Evolutionary conservation across 2,113 vertebrate species (phyloP), one percentile per base, ranked within the genome.

Genomic region (Trachemys scripta): DNA sequence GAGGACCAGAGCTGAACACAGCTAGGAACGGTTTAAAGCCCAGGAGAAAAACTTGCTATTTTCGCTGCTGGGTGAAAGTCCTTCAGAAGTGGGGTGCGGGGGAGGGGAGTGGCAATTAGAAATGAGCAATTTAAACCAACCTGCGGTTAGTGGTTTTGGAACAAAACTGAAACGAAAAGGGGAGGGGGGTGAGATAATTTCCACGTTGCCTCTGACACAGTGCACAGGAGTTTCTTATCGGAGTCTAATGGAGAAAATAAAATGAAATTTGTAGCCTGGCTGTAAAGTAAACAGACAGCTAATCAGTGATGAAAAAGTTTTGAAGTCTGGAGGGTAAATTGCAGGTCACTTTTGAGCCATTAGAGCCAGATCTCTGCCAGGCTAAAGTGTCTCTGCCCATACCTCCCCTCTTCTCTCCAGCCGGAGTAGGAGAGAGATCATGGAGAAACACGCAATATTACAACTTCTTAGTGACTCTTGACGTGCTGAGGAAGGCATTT

Each of bases 281-380:
- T 95, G 82, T 94, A 94, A 92, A 94, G 86, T 85, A 93, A 94
- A 96, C 83, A 93, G 80, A 80, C 85, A 93, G 88, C 89, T 97
- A 84, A n/a, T 82, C 29, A 50, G 72, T 13, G 35, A 69, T 92
- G 86, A 57, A 93, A 88, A 62, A 2, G 6, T 56, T 4, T 88
- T 76, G 89, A 88, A 78, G 90, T 92, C 89, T 91, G 85, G 76
- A 95, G 54, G 29, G 92, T 92, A 93, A 96, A 96, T 91, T 17
- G 45, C 25, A 22, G 96, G 97, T 88, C 95, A 47, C n/a, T 95
- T 89, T 54, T 8, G 76, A 97, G 88, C 78, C 90, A 53, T 86
- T 20, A 92, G 53, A 80, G 59, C 25, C 87, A 62, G 81, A 82
- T 59, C 27, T 38, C 81, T 47, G 91, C 56, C 65, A 57, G 89